Percentiles rank a stretch among this genome's conserved stretches.
Conservation (phyloP, 2,888 invertebrate species). For the Argyresthia albistria region DNA sequence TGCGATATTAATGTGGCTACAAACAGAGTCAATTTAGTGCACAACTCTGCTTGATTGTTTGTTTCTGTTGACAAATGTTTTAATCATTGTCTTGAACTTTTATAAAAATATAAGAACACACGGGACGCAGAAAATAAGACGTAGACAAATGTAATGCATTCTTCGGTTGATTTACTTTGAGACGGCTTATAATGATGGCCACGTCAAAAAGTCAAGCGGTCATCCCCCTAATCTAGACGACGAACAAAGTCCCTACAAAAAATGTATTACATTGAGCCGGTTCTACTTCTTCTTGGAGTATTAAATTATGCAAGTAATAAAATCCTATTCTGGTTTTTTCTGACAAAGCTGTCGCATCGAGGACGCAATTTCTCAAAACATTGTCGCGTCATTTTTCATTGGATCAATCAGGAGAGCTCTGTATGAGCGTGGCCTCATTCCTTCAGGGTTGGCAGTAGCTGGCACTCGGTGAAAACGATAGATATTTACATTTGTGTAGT, state of each 20-base stretch:
- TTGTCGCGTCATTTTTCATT: slow-evolving; percentile 70
- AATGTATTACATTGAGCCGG: slow-evolving; percentile 34
- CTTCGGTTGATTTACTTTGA: neutral
- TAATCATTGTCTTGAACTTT: no score
- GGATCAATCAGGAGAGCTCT: slow-evolving; percentile 59
- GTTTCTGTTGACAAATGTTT: no score
- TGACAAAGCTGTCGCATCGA: slow-evolving; percentile 42
- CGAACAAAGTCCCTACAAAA: slow-evolving; percentile 20
- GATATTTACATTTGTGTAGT: no score
- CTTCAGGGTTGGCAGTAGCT: slow-evolving; percentile 37
- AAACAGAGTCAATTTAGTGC: no score
- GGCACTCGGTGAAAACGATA: no score
- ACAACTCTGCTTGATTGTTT: no score
- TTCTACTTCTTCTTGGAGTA: slow-evolving; percentile 31
- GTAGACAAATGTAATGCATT: slow-evolving; percentile 41
- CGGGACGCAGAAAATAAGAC: slow-evolving; percentile 37
- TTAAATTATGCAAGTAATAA: slow-evolving; percentile 68
- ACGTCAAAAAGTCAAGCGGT: slow-evolving; percentile 18
- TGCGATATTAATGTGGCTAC: no score
- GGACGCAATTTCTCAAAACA: slow-evolving; percentile 65
- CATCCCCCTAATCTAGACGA: slow-evolving; percentile 49
- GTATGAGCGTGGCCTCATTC: slow-evolving; percentile 23
- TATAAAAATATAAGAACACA: no score
- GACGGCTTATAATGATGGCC: neutral
- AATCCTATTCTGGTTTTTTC: slow-evolving; percentile 43